Conservation (phyloP, 2,888 invertebrate genomes). For the Drosophila borealis region DNA sequence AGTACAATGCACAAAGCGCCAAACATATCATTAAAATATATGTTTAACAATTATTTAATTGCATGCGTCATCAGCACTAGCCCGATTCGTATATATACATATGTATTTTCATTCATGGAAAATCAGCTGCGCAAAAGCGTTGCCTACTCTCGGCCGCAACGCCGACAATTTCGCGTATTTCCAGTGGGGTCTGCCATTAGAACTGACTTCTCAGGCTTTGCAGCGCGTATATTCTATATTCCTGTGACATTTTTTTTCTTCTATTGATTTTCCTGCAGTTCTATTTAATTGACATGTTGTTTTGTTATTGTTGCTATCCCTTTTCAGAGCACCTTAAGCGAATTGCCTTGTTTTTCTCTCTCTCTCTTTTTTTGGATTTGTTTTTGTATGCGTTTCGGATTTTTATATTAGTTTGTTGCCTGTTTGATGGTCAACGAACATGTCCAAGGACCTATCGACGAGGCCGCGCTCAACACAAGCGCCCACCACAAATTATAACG, state of each 20-base stretch:
- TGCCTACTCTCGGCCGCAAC: conserved; percentile 11
- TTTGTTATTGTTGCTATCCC: conserved; percentile 78
- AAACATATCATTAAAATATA: conserved; percentile 70
- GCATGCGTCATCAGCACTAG: conserved; percentile 57
- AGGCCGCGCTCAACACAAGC: conserved; percentile 35
- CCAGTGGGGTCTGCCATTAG: conserved; percentile 27
- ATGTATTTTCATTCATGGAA: conserved; percentile 62
- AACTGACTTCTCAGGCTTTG: neutral
- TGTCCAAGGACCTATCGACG: conserved; percentile 70
- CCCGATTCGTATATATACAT: neutral
- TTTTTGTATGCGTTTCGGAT: conserved; percentile 46
- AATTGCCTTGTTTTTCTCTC: neutral
- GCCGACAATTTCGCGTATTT: conserved; percentile 51
- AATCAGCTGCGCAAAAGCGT: conserved; percentile 42
- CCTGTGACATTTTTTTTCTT: conserved; percentile 40
- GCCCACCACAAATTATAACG: conserved; percentile 49
- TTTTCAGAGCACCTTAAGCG: conserved; percentile 28
- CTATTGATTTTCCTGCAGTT: conserved; percentile 78
- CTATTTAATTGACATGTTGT: conserved; percentile 80
- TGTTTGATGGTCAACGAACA: conserved; percentile 80
- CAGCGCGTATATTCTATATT: neutral
- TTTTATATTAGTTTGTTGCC: conserved; percentile 44
- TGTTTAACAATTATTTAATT: conserved; percentile 72
- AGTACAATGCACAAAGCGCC: conserved; percentile 19
- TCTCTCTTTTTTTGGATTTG: conserved; percentile 1